A percentile compares a stretch with the other conserved stretches of the same genome.
These are phyloP conservation scores for Grantiella picta DNA, from an alignment of 2,113 vertebrate species.

Conservation along the genomic window DNA sequence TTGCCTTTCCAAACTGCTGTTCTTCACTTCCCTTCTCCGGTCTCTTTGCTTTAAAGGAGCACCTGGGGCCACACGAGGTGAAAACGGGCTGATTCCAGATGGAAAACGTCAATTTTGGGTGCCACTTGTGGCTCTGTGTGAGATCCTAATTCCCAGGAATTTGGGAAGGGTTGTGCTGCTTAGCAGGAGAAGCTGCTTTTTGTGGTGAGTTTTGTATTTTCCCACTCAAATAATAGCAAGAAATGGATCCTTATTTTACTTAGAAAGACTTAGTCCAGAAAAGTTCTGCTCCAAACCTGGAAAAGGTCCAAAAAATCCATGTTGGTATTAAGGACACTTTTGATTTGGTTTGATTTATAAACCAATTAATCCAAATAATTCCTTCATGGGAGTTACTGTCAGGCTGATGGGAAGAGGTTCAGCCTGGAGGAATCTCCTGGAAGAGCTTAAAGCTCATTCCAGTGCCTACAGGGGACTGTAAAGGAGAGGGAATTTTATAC, in stretches of 20 bases:
- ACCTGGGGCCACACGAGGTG: fast-evolving
- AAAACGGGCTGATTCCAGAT: no score
- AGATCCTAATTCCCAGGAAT: not conserved
- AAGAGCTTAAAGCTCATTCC: not conserved
- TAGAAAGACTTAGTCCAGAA: not conserved
- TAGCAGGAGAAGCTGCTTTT: not conserved
- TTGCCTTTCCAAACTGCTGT: fast-evolving
- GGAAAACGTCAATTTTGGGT: not conserved
- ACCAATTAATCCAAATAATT: not conserved
- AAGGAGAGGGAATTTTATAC: not conserved
- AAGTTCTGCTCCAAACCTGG: not conserved
- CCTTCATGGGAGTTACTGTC: not conserved
- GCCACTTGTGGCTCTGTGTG: not conserved
- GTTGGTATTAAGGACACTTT: not conserved
- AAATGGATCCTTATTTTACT: not conserved
- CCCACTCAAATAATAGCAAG: not conserved
- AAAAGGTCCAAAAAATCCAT: not conserved
- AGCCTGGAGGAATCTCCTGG: not conserved
- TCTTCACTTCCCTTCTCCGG: not conserved
- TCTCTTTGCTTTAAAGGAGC: not conserved
- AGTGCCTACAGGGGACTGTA: not conserved
- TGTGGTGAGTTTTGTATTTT: not conserved
- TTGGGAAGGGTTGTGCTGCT: not conserved
- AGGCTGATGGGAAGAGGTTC: not conserved
- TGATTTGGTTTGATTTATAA: not conserved